A percentile compares a stretch with the other conserved stretches of the same genome.
These are phyloP conservation scores for Rhopalosiphum maidis DNA, from an alignment of 1,140 invertebrate genomes.

Conservation along the genomic window DNA sequence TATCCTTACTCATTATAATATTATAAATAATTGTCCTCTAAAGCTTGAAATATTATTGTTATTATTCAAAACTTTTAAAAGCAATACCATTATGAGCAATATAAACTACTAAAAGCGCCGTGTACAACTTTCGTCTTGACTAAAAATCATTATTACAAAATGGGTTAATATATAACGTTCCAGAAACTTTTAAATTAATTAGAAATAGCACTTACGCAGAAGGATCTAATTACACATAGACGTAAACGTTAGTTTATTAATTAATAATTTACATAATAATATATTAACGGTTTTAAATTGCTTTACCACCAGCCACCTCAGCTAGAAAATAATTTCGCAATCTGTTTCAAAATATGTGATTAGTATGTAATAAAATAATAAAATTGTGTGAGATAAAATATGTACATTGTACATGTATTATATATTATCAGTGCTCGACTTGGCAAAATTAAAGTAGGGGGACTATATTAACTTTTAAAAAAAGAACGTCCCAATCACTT, in stretches of 20 bases:
- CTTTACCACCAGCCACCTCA: neutral
- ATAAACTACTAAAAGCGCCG: neutral
- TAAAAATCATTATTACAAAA: conserved; percentile 26
- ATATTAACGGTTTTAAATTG: conserved; percentile 12
- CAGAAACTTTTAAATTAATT: conserved; percentile 27
- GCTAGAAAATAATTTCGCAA: neutral
- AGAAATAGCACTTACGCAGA: conserved; percentile 23
- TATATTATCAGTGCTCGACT: too few species aligned
- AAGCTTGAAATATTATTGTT: conserved; percentile 18
- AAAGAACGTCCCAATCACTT: too few species aligned
- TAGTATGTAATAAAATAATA: neutral
- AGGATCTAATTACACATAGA: neutral
- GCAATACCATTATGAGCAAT: neutral
- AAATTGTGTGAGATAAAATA: neutral
- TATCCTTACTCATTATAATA: neutral
- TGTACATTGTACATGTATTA: too few species aligned
- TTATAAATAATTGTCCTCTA: neutral
- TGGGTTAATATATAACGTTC: neutral
- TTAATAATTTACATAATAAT: conserved; percentile 19
- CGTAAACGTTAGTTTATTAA: neutral
- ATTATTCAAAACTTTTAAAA: conserved; percentile 8
- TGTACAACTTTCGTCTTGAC: neutral
- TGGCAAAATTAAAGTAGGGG: too few species aligned
- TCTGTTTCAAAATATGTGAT: neutral
- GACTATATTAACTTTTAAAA: too few species aligned